A percentile compares a stretch with the other conserved stretches of the same genome.
These are phyloP conservation scores for Laterallus jamaicensis DNA, from an alignment of 2,113 vertebrate species.

Conservation along the genomic window DNA sequence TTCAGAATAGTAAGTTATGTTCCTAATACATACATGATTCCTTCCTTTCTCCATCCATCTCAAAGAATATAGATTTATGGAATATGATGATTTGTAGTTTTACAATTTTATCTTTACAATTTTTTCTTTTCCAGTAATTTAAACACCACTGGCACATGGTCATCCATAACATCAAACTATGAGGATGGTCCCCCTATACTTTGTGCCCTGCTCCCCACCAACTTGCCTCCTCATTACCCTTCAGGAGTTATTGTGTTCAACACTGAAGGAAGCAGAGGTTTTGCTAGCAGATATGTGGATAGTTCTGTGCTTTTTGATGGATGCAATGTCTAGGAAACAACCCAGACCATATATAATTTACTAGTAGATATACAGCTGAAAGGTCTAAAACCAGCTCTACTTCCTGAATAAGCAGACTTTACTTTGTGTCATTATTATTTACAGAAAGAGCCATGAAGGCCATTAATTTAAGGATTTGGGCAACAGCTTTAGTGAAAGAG, in stretches of 20 bases:
- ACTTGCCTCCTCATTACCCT: neutral
- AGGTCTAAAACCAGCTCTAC: neutral
- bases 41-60: neutral
- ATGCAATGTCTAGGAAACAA: neutral
- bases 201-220: neutral
- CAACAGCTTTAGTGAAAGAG: neutral
- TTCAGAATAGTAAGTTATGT: neutral
- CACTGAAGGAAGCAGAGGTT: neutral
- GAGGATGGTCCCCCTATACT: neutral
- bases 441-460: neutral
- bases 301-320: neutral
- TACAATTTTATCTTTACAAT: neutral
- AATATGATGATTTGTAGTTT: neutral
- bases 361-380: neutral
- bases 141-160: neutral
- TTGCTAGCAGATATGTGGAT: neutral
- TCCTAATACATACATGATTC: neutral
- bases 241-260: neutral
- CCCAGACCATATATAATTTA: neutral
- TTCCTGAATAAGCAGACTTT: neutral
- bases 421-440: neutral
- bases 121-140: neutral
- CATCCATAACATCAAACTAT: neutral
- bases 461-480: neutral
- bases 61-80: neutral